phyloP scores from a whole-genome alignment of 2,797 vertebrate species.

The Phoxinus dragarum region DNA sequence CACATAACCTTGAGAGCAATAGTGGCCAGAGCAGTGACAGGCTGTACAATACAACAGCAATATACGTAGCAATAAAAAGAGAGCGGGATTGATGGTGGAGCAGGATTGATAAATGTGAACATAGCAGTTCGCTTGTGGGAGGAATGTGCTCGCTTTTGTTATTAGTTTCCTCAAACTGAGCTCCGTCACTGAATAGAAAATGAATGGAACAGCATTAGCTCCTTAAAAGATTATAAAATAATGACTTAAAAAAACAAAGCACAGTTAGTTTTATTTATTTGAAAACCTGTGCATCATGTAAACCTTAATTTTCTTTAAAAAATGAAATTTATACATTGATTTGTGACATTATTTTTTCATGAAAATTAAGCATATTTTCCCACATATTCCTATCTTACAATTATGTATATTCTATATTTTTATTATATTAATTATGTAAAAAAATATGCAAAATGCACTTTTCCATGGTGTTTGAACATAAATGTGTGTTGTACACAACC shows the following conservation, averaged over 20 bases:
- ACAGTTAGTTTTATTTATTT: neutral
- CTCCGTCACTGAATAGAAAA: neutral
- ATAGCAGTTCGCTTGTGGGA: constrained; percentile 3
- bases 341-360: neutral
- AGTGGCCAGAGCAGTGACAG: constrained; percentile 12
- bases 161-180: neutral
- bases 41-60: constrained; percentile 36
- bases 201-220: neutral
- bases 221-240: neutral
- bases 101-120: constrained; percentile 34
- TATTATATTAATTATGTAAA: neutral
- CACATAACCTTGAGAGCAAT: constrained; percentile 54
- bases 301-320: neutral
- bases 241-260: neutral
- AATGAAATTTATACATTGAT: too few relatives aligned
- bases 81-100: constrained; percentile 20
- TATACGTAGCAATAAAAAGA: constrained; percentile 45
- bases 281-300: too few relatives aligned
- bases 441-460: too few relatives aligned
- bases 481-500: too few relatives aligned
- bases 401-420: neutral
- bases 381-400: neutral
- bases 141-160: neutral
- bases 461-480: too few relatives aligned
- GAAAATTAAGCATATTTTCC: neutral